phyloP scores from a whole-genome alignment of 2,888 invertebrate species.

The Euproctis similis region DNA sequence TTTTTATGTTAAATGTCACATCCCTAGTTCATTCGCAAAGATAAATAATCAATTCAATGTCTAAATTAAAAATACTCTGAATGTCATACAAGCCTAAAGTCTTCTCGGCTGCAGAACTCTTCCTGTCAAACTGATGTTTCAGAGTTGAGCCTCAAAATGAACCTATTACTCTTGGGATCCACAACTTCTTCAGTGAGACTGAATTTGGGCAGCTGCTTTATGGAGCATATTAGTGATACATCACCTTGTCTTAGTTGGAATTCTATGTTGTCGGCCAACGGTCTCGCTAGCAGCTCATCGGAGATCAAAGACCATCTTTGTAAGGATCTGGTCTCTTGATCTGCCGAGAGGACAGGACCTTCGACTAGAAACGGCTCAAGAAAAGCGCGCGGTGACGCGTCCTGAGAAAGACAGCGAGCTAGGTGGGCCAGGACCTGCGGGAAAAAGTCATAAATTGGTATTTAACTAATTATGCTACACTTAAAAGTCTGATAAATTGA shows the following conservation, averaged over 20 bases:
- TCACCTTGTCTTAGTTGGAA: conserved; percentile 96
- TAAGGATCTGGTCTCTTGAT: conserved; percentile 85
- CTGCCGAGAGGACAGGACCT: conserved; percentile 89
- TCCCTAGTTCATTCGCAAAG: no score
- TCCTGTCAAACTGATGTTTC: conserved; percentile 95
- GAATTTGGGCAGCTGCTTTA: conserved; percentile 93
- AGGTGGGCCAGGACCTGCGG: conserved; percentile 89
- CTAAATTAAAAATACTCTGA: conserved; percentile 38
- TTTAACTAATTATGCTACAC: no score
- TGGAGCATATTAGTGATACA: conserved; percentile 91
- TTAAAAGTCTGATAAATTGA: no score
- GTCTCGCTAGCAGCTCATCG: conserved; percentile 91
- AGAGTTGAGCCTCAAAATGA: conserved; percentile 93
- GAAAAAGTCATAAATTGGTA: no score
- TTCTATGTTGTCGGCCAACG: conserved; percentile 86
- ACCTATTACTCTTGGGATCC: conserved; percentile 96
- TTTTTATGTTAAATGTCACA: no score
- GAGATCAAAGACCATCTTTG: conserved; percentile 98
- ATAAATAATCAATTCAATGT: conserved; percentile 8
- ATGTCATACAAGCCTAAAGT: conserved; percentile 61
- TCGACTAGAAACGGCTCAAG: conserved; percentile 93
- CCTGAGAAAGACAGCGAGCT: conserved; percentile 93
- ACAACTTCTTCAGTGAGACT: conserved; percentile 96
- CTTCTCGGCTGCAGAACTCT: conserved; percentile 38
- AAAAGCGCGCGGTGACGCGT: conserved; percentile 95